These are phyloP conservation scores for Trachelus tabidus DNA, from an alignment of 2,888 invertebrate species.

Conservation along the genomic window DNA sequence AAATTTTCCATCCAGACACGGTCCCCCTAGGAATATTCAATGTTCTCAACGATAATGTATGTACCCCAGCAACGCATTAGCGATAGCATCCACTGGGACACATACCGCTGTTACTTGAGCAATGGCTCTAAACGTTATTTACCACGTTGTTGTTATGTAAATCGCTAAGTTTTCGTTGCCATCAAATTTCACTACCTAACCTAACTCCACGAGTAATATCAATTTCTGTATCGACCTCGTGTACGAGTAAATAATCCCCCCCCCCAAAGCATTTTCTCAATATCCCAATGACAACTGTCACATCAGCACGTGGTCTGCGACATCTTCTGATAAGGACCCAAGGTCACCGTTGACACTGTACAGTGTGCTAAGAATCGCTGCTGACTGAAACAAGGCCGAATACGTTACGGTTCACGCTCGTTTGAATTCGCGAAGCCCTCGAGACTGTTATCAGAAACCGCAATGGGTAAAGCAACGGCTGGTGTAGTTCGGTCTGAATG, in stretches of 20 bases:
- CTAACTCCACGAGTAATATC: neutral
- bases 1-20: neutral
- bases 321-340: neutral
- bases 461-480: neutral
- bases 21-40: conserved; percentile 35
- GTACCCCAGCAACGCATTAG: conserved; percentile 30
- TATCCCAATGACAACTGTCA: neutral
- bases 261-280: too few species aligned
- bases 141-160: neutral
- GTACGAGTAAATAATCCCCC: neutral
- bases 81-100: conserved; percentile 13
- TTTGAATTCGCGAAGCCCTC: neutral
- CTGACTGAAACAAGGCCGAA: neutral
- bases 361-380: neutral
- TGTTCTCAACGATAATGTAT: conserved; percentile 34
- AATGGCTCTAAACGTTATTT: neutral
- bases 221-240: too few species aligned
- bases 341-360: neutral
- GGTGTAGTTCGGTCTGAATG: conserved; percentile 16
- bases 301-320: neutral
- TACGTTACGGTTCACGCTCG: neutral
- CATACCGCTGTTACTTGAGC: neutral
- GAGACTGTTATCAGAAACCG: neutral
- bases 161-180: neutral
- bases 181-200: neutral